A percentile compares a stretch with the other conserved stretches of the same genome.
Evolutionary conservation across 2,888 invertebrate species (phyloP).

Genomic region (Antheraea yamamai): DNA sequence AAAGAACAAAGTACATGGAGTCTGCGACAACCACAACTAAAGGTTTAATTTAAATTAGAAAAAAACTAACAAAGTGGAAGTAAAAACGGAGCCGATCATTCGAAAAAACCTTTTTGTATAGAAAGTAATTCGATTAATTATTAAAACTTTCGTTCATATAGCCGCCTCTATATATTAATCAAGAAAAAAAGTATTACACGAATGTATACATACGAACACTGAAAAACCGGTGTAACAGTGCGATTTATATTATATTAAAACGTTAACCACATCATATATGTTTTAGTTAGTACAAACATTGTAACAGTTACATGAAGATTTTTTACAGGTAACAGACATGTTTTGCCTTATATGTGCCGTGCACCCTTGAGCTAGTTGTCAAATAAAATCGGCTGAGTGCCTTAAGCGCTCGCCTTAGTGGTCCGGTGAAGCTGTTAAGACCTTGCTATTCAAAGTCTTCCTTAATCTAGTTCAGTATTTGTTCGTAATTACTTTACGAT

Average conservation of each 20-base stretch:
- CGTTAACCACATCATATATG: background rate
- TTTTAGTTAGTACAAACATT: background rate
- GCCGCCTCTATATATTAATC: background rate
- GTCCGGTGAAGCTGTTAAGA: no score
- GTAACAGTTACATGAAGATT: background rate
- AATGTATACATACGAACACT: background rate
- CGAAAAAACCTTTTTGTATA: background rate
- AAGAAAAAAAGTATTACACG: background rate
- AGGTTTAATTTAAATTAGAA: background rate
- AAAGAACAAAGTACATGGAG: background rate
- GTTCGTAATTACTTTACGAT: no score
- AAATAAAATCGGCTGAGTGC: no score
- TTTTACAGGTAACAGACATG: background rate
- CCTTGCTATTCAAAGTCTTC: background rate
- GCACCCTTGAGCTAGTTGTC: no score
- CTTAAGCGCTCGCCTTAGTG: no score
- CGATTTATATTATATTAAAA: background rate
- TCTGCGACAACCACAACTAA: background rate
- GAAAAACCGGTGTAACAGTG: background rate
- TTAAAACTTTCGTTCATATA: constrained; percentile 1
- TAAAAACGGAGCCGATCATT: background rate
- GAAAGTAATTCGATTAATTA: constrained; percentile 1
- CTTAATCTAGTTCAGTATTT: background rate
- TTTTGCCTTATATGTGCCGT: no score
- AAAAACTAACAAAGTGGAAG: background rate